Base-by-base conservation (phyloP, 2,888 invertebrate genomes). In the Carcina quercana region DNA sequence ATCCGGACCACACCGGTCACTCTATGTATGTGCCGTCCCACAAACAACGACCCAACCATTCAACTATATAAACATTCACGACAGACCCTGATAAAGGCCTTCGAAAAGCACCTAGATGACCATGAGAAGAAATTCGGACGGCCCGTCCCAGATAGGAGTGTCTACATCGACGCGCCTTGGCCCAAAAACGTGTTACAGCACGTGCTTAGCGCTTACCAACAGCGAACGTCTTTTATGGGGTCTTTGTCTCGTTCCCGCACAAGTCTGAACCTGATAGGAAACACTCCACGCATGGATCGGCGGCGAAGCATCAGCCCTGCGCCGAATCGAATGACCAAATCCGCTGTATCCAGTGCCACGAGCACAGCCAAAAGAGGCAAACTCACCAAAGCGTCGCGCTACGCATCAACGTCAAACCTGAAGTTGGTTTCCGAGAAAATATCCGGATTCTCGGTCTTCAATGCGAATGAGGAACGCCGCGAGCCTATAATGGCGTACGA, bases 191-290 rank as follows among this genome's bases (percentile, higher is more conserved):
- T 80, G 0, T 44, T 85, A 0, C 82, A 80, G 8, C 80, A 79
- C 34, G 64, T 82, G 0, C 47, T 85, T 0, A 54, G 56, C 34
- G 62, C 69, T 0, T 72, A 79, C 50, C 72, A 83, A 1, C 80
- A 80, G 29, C 32, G 82, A 1, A 74, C 53, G 5, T 72, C 78
- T 6, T 85, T 88, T 47, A 80, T 88, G 5, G 86, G 86, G 6
- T 80, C 84, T 3, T 50, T 88, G 25, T 83, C 86, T 0, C 60
- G 88, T 1, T 88, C 88, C 0, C 69, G 87, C 10, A 88, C 88
- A 0, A 84, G 86, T 15, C 58, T 88, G 0, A 78, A 86, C 53
- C 61, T 73, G 40, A 35, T 73, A 1, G 53, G 69, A 0, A 71
- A 60, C 25, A 73, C 79, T 0, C 74, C 78, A 0, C 59, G 55